Conservation (phyloP, 2,113 vertebrate genomes). For the Columba livia region DNA sequence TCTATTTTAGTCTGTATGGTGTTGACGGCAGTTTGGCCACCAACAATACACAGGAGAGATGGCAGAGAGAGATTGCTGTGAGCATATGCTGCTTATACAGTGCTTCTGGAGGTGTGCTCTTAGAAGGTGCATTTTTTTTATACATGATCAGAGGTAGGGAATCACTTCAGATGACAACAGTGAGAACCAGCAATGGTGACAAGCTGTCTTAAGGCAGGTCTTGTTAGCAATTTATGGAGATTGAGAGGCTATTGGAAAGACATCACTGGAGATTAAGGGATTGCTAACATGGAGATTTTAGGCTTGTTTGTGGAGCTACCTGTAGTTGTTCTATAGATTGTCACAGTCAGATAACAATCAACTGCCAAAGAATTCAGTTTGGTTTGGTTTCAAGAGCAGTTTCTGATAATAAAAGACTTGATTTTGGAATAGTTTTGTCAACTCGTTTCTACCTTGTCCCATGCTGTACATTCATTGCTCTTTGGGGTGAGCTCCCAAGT, state of each 20-base stretch:
- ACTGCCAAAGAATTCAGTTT: not conserved
- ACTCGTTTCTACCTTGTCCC: not conserved
- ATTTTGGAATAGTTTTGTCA: not conserved
- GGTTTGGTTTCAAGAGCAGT: not conserved
- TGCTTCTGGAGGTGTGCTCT: not conserved
- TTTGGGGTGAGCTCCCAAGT: not conserved
- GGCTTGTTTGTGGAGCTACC: not conserved
- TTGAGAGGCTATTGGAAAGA: not conserved
- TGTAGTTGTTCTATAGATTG: not conserved
- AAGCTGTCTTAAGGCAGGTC: not conserved
- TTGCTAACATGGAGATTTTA: not conserved
- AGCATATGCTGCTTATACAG: not conserved
- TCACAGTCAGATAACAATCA: not conserved
- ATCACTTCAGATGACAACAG: not conserved
- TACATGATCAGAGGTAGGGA: not conserved
- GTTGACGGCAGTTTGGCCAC: not conserved
- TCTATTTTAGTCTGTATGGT: not conserved
- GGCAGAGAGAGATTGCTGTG: not conserved
- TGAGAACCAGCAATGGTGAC: not conserved
- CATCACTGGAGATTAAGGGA: not conserved
- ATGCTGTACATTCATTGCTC: not conserved
- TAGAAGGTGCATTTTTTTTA: not conserved
- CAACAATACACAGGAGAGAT: fast-evolving
- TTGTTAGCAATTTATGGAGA: not conserved
- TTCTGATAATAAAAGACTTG: not conserved